phyloP scores from a whole-genome alignment of 2,888 invertebrate species.

The Caenorhabditis sp. region DNA sequence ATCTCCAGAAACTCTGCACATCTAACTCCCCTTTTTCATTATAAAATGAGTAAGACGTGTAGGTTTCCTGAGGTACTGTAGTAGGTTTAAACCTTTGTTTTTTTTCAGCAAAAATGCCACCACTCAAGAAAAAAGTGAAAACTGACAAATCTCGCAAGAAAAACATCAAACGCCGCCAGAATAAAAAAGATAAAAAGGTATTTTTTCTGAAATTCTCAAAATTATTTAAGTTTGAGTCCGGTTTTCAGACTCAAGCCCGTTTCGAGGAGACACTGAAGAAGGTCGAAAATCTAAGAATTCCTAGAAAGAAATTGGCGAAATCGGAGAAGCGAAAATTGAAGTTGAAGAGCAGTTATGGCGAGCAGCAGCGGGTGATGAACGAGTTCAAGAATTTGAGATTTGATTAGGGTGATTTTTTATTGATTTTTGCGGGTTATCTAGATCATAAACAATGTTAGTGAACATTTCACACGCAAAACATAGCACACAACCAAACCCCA shows the following conservation, averaged over 20 bases:
- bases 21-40: too few relatives aligned
- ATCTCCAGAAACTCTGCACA: constrained; percentile 3
- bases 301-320: neutral
- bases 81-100: too few relatives aligned
- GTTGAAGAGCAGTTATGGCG: neutral
- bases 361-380: neutral
- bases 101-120: neutral
- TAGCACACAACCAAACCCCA: too few relatives aligned
- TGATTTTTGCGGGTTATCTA: neutral
- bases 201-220: neutral
- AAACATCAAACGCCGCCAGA: neutral
- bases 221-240: too few relatives aligned
- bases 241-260: constrained; percentile 9
- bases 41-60: too few relatives aligned
- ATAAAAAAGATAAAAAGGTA: neutral
- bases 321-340: neutral
- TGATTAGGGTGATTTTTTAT: constrained; percentile 1
- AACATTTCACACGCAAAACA: too few relatives aligned
- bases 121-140: neutral
- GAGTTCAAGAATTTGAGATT: constrained; percentile 1
- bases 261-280: constrained; percentile 6
- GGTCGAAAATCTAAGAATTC: neutral
- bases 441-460: too few relatives aligned
- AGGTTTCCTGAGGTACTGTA: too few relatives aligned
- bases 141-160: neutral